phyloP scores from a whole-genome alignment of 2,797 vertebrate genomes.

The Huso huso region DNA sequence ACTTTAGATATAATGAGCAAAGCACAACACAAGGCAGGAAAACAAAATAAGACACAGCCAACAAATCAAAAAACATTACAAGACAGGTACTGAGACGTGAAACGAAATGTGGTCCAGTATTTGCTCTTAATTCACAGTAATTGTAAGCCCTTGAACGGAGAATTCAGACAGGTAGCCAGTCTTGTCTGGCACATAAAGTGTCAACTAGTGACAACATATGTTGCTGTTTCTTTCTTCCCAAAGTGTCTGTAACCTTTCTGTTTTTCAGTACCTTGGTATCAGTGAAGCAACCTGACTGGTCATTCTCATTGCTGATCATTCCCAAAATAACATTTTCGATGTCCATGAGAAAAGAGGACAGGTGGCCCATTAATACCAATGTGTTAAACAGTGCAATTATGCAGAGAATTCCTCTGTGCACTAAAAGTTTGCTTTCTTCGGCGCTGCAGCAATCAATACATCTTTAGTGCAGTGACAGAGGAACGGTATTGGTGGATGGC shows the following conservation, averaged over 20 bases:
- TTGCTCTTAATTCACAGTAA: too few species aligned
- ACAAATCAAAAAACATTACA: too few species aligned
- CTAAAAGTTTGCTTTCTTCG: slow-evolving; percentile 20
- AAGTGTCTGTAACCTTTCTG: neutral
- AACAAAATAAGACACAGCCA: too few species aligned
- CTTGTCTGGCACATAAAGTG: neutral
- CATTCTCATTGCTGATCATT: neutral
- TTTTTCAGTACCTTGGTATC: neutral
- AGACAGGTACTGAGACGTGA: too few species aligned
- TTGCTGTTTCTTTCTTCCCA: neutral
- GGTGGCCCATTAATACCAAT: slow-evolving; percentile 6
- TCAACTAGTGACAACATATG: neutral
- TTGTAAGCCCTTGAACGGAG: too few species aligned
- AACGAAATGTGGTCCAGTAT: too few species aligned
- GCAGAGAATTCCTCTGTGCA: slow-evolving; percentile 13
- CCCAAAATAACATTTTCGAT: neutral
- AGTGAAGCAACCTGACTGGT: neutral
- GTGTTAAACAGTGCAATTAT: slow-evolving; percentile 32
- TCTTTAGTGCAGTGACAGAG: slow-evolving; percentile 19
- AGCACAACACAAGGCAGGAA: too few species aligned
- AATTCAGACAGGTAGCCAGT: neutral
- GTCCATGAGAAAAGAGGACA: neutral
- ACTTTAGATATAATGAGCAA: too few species aligned
- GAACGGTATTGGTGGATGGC: slow-evolving; percentile 17
- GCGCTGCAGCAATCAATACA: slow-evolving; percentile 21